Percentiles rank a stretch among this genome's conserved stretches.
phyloP scores from a whole-genome alignment of 1,140 invertebrate species.

The Sitobion miscanthi region DNA sequence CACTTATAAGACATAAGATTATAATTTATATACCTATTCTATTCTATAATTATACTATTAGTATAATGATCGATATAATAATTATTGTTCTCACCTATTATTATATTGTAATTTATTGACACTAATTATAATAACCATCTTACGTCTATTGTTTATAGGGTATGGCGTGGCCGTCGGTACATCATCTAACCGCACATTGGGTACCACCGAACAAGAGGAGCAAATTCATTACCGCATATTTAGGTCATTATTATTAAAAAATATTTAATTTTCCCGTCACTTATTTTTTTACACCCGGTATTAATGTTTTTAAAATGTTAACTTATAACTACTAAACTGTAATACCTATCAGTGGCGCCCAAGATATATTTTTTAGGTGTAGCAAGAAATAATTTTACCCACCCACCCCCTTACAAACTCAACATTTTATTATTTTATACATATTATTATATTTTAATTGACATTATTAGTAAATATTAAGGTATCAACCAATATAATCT shows the following conservation, averaged over 20 bases:
- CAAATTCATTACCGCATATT: constrained; percentile 74
- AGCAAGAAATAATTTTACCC: too few species aligned
- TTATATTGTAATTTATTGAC: not conserved
- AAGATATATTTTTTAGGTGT: too few species aligned
- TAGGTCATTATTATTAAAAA: constrained; percentile 66
- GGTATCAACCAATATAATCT: too few species aligned
- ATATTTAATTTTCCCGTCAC: not conserved
- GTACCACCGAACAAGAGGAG: constrained; percentile 81
- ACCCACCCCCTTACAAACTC: too few species aligned
- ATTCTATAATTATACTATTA: not conserved
- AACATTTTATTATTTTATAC: too few species aligned
- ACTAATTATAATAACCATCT: not conserved
- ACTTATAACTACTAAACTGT: not conserved
- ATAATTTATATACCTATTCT: too few species aligned
- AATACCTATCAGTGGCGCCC: too few species aligned
- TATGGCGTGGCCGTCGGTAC: constrained; percentile 81
- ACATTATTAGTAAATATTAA: too few species aligned
- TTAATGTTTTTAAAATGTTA: not conserved
- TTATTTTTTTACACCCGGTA: not conserved
- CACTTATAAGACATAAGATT: too few species aligned
- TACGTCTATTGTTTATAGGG: constrained; percentile 67
- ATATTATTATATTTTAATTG: too few species aligned
- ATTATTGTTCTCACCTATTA: not conserved
- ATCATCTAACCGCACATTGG: constrained; percentile 83
- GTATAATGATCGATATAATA: not conserved